phyloP scores from a whole-genome alignment of 2,113 vertebrate species.

The Mystacornis crossleyi region DNA sequence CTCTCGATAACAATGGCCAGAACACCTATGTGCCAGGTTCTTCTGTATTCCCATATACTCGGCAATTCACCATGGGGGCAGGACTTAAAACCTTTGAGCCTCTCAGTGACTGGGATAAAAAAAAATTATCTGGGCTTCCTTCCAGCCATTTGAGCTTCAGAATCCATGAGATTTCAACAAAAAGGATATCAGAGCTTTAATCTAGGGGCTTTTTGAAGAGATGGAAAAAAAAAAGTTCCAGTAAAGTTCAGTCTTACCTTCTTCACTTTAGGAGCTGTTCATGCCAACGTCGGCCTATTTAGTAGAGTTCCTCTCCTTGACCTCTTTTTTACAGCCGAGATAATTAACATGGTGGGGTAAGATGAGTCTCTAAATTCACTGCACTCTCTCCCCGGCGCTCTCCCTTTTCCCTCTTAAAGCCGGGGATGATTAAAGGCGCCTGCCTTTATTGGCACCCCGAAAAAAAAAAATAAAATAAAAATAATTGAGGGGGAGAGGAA shows the following conservation, averaged over 20 bases:
- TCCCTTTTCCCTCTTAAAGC: slow-evolving; percentile 37
- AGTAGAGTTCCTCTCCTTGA: slow-evolving; percentile 69
- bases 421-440: slow-evolving; percentile 43
- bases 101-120: slow-evolving; percentile 78
- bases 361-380: slow-evolving; percentile 73
- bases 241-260: slow-evolving; percentile 75
- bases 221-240: slow-evolving; percentile 76
- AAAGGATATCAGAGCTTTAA: slow-evolving; percentile 76
- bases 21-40: slow-evolving; percentile 70
- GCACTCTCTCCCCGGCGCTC: slow-evolving; percentile 51
- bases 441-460: slow-evolving; percentile 41
- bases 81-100: slow-evolving; percentile 81
- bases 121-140: slow-evolving; percentile 78
- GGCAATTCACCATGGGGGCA: slow-evolving; percentile 74
- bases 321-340: slow-evolving; percentile 65
- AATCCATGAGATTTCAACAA: slow-evolving; percentile 78
- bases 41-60: slow-evolving; percentile 67
- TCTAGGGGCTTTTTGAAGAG: slow-evolving; percentile 79
- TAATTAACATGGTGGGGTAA: slow-evolving; percentile 75
- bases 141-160: slow-evolving; percentile 78
- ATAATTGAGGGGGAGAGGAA: slow-evolving; percentile 63
- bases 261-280: slow-evolving; percentile 62
- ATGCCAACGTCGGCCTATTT: slow-evolving; percentile 73
- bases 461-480: slow-evolving; percentile 56
- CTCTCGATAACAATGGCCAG: slow-evolving; percentile 76